These are phyloP conservation scores for Clytia hemisphaerica DNA, from an alignment of 30 jellyfish, hydroid and myxozoan species.

Conservation along the genomic window DNA sequence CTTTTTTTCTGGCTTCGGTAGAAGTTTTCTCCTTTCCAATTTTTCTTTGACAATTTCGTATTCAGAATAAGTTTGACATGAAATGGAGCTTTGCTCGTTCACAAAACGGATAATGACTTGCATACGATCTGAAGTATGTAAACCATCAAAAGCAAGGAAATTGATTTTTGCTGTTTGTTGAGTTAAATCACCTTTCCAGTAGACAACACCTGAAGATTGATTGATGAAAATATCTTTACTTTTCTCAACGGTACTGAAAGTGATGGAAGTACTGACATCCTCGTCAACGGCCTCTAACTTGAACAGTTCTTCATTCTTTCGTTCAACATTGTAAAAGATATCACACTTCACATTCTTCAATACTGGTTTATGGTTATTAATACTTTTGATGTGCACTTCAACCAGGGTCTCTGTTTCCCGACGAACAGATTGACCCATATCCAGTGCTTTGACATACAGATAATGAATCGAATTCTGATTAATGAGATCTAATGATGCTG, in stretches of 20 bases:
- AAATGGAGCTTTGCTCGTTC: too few species aligned
- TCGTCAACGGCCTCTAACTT: constrained; percentile 66
- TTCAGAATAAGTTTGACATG: background rate
- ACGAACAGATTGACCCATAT: constrained; percentile 12
- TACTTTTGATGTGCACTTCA: constrained; percentile 39
- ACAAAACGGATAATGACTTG: too few species aligned
- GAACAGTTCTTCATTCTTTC: background rate
- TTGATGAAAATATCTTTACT: constrained; percentile 50
- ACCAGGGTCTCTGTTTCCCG: constrained; percentile 40
- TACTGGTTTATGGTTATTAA: constrained; percentile 64
- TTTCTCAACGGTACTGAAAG: constrained; percentile 24
- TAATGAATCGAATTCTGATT: background rate
- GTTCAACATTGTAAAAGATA: constrained; percentile 24
- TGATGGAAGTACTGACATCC: constrained; percentile 14
- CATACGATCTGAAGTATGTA: constrained; percentile 15
- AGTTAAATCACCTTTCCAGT: constrained; percentile 6
- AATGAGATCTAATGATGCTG: background rate
- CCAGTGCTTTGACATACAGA: constrained; percentile 25
- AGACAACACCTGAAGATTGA: constrained; percentile 50
- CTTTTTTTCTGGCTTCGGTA: background rate
- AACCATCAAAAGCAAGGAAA: constrained; percentile 24
- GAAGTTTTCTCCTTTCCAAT: background rate
- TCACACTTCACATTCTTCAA: constrained; percentile 31
- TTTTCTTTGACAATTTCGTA: background rate
- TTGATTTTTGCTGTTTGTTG: background rate